Evolutionary conservation across 2,113 vertebrate species (phyloP), one percentile per base, ranked within the genome.

Genomic region (Carollia perspicillata): DNA sequence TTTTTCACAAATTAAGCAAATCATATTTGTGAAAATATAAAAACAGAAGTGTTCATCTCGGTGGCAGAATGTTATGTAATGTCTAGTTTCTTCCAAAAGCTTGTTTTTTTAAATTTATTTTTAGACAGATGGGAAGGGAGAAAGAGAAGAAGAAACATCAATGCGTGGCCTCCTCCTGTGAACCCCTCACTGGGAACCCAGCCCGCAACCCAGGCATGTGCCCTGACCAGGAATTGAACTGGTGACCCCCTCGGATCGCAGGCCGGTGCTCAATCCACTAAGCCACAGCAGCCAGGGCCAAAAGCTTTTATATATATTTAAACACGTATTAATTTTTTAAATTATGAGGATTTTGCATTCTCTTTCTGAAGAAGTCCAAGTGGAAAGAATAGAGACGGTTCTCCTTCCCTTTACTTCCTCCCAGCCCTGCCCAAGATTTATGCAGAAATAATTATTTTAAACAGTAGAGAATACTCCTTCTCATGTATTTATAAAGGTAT

Each of bases 1-100:
- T 30, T 89, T 75, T 87, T 63, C 81, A 94, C 74, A 28, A 90
- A 75, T 55, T 77, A 81, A 71, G 63, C 33, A 91, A 90, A 77
- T 2, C 5, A 16, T 71, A 58, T 35, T 89, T 94, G 30, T 63
- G 83, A 94, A 93, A 81, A 65, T 44, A 42, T 75, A 68, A 95
- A 74, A 89, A 69, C 13, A 47, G 30, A 78, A 74, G 16, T 60
- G 42, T 14, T 84, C 37, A 37, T 78, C 3, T 92, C 35, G 77
- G 30, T 72, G 51, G 18, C 1, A 65, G 37, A 80, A 51, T 69
- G 68, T 35, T 69, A n/a, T 37, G 47, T 58, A 49, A 49, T 40
- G 10, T 53, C 60, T 58, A 33, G 6, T 60, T 77, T 91, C 58
- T 80, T n/a, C 66, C 72, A 69, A 93, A 86, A 93, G 8, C 23